Percentiles rank a stretch among this genome's conserved stretches.
These are phyloP conservation scores for Ranitomeya variabilis DNA, from an alignment of 2,113 vertebrate species.

Conservation along the genomic window DNA sequence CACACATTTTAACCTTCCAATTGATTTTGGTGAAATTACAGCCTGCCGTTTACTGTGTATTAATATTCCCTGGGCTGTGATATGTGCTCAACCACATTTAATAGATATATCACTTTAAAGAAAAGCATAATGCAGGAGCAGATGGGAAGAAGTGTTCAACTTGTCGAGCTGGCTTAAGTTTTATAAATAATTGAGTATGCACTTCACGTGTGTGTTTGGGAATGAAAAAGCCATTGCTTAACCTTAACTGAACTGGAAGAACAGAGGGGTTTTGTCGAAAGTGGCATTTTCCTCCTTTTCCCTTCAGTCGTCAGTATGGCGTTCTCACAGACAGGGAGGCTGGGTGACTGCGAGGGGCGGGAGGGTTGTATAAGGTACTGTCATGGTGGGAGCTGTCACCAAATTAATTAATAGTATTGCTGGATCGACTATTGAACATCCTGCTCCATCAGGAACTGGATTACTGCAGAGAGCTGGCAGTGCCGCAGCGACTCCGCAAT, in stretches of 20 bases:
- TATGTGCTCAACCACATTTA: constrained; percentile 36
- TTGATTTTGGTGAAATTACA: constrained; percentile 57
- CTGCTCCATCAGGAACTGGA: constrained; percentile 10
- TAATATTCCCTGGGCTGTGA: constrained; percentile 53
- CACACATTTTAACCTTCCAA: constrained; percentile 49
- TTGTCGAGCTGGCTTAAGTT: constrained; percentile 12
- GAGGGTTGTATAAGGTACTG: not conserved
- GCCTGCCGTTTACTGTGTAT: constrained; percentile 42
- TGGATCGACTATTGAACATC: not conserved
- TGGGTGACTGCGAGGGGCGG: not conserved
- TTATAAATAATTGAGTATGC: constrained; percentile 51
- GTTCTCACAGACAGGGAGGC: constrained; percentile 14
- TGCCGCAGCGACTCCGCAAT: not conserved
- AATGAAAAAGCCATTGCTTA: constrained; percentile 36
- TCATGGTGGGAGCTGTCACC: not conserved
- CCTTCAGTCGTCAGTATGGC: constrained; percentile 8
- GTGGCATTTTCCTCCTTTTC: constrained; percentile 4
- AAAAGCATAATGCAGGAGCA: constrained; percentile 33
- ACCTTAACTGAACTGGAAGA: constrained; percentile 40
- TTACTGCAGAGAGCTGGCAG: not conserved
- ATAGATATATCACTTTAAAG: constrained; percentile 48
- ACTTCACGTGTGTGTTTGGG: constrained; percentile 10
- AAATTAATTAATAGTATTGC: not conserved
- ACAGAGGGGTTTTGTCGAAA: constrained; percentile 35
- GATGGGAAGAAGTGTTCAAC: constrained; percentile 30